Conservation (phyloP, 2,888 invertebrate genomes). For the Ophion slaviceki region DNA sequence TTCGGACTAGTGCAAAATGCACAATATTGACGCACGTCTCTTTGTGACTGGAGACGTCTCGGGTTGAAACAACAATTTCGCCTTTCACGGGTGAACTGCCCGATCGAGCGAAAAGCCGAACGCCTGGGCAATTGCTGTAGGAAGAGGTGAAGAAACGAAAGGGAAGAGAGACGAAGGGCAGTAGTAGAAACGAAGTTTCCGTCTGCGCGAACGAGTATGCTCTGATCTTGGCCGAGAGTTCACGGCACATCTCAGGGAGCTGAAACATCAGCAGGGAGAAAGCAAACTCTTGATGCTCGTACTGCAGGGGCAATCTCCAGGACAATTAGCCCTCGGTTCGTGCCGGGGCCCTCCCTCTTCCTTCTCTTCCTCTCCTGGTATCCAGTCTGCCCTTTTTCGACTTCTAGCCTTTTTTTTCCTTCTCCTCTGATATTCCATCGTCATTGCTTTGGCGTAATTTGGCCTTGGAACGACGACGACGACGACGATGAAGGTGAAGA, state of each 20-base stretch:
- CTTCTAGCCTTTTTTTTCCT: constrained; percentile 37
- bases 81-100: background rate
- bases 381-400: constrained; percentile 48
- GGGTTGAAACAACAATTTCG: constrained; percentile 14
- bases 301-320: constrained; percentile 81
- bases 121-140: background rate
- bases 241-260: constrained; percentile 44
- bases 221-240: constrained; percentile 41
- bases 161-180: background rate
- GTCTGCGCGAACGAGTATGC: constrained; percentile 32
- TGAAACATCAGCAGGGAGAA: constrained; percentile 36
- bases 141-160: constrained; percentile 14
- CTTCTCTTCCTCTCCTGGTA: constrained; percentile 59
- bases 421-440: constrained; percentile 51
- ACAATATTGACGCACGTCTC: background rate
- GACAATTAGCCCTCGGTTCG: constrained; percentile 82
- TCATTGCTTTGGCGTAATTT: constrained; percentile 50
- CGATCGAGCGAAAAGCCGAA: background rate
- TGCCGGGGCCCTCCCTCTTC: constrained; percentile 80
- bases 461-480: constrained; percentile 41
- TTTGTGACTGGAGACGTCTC: background rate
- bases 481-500: constrained; percentile 45
- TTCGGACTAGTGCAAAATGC: constrained; percentile 15
- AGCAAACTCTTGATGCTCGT: constrained; percentile 49
- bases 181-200: constrained; percentile 10